Percentiles rank a stretch among this genome's conserved stretches.
phyloP scores from a whole-genome alignment of 2,888 invertebrate species.

The Caenorhabditis sp. region DNA sequence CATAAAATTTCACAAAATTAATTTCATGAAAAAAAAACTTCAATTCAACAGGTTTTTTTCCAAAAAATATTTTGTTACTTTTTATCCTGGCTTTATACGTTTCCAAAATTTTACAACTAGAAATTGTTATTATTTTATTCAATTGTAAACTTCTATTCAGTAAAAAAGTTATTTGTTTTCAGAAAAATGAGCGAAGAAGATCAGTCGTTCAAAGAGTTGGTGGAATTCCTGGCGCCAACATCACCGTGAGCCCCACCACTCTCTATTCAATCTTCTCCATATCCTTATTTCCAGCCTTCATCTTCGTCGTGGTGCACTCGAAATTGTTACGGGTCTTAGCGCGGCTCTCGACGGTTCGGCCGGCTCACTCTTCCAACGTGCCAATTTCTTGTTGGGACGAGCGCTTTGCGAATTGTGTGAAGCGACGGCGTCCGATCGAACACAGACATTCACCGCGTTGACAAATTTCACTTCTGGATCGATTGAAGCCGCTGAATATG shows the following conservation, averaged over 20 bases:
- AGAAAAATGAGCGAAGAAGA: conserved; percentile 20
- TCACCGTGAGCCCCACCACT: not conserved
- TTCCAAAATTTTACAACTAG: no score
- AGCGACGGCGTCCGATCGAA: conserved; percentile 49
- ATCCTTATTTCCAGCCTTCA: conserved; percentile 40
- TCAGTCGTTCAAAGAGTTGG: conserved; percentile 33
- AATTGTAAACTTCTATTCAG: no score
- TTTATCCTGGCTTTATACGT: no score
- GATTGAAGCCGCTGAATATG: conserved; percentile 44
- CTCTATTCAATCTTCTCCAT: no score
- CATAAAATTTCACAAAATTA: no score
- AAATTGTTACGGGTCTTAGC: conserved; percentile 47
- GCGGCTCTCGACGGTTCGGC: conserved; percentile 55
- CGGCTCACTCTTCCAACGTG: conserved; percentile 38
- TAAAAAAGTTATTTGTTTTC: not conserved
- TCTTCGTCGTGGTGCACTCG: conserved; percentile 51
- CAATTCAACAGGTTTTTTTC: no score
- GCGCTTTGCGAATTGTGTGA: conserved; percentile 50
- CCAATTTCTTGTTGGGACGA: conserved; percentile 47
- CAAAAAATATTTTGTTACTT: no score
- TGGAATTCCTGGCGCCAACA: conserved; percentile 35
- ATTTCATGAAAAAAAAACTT: no score
- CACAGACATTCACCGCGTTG: conserved; percentile 49
- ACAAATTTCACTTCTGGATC: conserved; percentile 58
- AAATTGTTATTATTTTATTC: no score